These are phyloP conservation scores for Myioborus melanocephalus DNA, from an alignment of 2,797 vertebrate species.

Conservation along the genomic window DNA sequence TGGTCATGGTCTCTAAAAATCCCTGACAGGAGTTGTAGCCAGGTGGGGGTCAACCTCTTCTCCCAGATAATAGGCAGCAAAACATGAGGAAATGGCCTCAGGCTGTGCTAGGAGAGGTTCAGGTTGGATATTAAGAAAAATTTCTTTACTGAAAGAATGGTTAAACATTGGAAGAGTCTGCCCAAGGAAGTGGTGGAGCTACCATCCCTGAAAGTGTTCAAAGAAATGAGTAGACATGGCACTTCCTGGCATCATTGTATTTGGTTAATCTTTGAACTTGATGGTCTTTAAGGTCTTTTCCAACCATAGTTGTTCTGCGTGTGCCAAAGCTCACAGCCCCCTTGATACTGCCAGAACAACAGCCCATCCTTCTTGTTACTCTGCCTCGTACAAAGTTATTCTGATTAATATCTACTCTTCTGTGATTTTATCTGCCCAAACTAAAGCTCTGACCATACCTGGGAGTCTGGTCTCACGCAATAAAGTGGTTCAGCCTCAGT, in stretches of 20 bases:
- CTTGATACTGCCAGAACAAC: accelerated
- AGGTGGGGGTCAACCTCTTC: neutral
- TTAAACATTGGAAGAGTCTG: neutral
- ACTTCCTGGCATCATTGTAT: neutral
- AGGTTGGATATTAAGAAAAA: neutral
- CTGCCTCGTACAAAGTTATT: neutral
- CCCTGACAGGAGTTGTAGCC: neutral
- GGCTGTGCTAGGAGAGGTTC: too few species aligned
- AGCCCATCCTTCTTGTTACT: neutral
- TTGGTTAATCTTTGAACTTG: neutral
- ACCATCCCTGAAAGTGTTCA: neutral
- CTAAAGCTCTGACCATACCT: neutral
- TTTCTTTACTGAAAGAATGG: too few species aligned
- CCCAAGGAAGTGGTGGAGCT: neutral
- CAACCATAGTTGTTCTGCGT: neutral
- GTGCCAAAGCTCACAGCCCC: neutral
- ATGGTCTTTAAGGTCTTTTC: neutral
- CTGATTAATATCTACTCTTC: neutral
- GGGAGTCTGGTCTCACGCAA: neutral
- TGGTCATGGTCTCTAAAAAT: neutral
- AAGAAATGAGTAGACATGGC: neutral
- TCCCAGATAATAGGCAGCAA: neutral
- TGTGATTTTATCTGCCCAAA: neutral
- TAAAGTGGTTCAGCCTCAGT: neutral
- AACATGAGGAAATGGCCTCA: neutral